Percentiles rank a stretch among this genome's conserved stretches.
phyloP scores from a whole-genome alignment of 2,888 invertebrate genomes.

The Octonoba sinensis region DNA sequence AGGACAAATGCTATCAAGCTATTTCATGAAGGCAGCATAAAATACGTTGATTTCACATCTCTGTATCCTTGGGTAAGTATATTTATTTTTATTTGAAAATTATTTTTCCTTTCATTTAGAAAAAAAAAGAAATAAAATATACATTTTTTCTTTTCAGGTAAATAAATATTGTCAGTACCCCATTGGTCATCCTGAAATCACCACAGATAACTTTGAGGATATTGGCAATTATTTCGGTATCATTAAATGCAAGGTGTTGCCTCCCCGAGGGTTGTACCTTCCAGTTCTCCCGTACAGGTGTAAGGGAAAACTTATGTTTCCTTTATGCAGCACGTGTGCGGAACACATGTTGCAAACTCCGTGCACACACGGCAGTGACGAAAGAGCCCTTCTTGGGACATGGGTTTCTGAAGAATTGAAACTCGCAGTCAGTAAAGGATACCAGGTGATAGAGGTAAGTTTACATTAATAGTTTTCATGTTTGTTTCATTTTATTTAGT shows the following conservation, averaged over 20 bases:
- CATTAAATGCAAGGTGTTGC: neutral
- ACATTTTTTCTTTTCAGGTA: neutral
- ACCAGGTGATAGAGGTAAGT: neutral
- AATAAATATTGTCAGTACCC: neutral
- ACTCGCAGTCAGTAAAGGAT: neutral
- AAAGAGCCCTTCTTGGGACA: neutral
- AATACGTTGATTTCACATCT: too few relatives aligned
- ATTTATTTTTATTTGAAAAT: neutral
- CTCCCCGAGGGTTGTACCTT: neutral
- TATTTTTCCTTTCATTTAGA: neutral
- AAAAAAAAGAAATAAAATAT: neutral
- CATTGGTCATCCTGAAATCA: neutral
- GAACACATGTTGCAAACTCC: neutral
- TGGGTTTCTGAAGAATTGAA: neutral
- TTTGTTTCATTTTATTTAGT: too few relatives aligned
- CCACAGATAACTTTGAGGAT: neutral
- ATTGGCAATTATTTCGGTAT: neutral
- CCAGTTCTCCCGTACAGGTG: neutral
- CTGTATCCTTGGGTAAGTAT: too few relatives aligned
- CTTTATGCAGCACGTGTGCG: neutral
- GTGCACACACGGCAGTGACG: neutral
- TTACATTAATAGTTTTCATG: too few relatives aligned
- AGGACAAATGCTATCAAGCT: too few relatives aligned
- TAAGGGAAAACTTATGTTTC: neutral
- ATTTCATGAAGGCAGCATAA: too few relatives aligned